Evolutionary conservation across 2,797 vertebrate species (phyloP), one percentile per base, ranked within the genome.

Genomic region (Anisognathus igniventris): DNA sequence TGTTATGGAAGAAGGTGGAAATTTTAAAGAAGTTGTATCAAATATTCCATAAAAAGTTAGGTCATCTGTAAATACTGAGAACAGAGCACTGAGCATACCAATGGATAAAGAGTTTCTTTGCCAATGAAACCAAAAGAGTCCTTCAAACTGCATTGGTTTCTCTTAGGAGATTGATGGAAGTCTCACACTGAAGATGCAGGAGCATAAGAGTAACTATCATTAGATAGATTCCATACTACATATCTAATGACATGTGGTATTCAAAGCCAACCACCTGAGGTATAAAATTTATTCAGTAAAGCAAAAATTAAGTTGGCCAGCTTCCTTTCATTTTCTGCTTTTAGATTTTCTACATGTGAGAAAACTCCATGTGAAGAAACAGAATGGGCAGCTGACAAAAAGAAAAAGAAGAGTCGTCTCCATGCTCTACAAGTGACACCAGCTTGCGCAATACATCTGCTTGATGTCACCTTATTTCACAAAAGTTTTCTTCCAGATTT

Each of bases 251-350:
- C 5, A 8, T 33, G n/a, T 25, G 60, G 12, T 90, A 37, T 54
- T 68, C n/a, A 81, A 78, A 90, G 47, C 31, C 42, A 72, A 12
- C 6, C 3, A 11, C 62, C 57, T 64, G 33, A 58, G 16, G 31
- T 88, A 33, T 75, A 33, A 64, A 68, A 5, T 80, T 95, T 86
- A 86, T 84, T 77, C 33, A 78, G 19, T 35, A 83, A 86, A 78
- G 31, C 24, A 72, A 88, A 90, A 68, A 72, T 25, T 3, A 91
- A 88, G 31, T 71, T 5, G 10, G 47, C 66, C 45, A 92, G 75
- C 85, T 90, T 92, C n/a, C 64, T 90, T 94, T 95, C 24, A 27
- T 94, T 92, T 96, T 96, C 62, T 93, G 31, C 76, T 92, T 90
- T 44, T 91, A 95, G 91, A 84, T 95, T 68, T 90, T 86, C 80